Evolutionary conservation across 2,797 vertebrate species (phyloP), one percentile per base, ranked within the genome.

Genomic region (Etheostoma nigrum): DNA sequence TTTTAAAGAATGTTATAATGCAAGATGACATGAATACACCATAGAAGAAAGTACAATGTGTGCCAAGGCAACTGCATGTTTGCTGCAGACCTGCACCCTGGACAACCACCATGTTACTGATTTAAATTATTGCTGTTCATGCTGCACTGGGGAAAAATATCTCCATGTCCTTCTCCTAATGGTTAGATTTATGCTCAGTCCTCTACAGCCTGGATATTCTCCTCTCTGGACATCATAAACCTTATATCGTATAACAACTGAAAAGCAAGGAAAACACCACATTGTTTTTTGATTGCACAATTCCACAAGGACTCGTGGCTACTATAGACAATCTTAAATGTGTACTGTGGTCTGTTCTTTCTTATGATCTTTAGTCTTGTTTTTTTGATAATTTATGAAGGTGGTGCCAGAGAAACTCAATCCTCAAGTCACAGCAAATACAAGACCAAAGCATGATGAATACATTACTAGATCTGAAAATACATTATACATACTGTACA

Each of bases 221-320:
- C 47, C 55, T 63, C 65, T 57, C 23, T 51, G 74, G 67, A 72
- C 74, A 59, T 73, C 57, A 59, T 74, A 21, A 74, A 78, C 65
- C 52, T 62, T 55, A 48, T 48, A 67, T 55, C 25, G 15, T 13
- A 49, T 36, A 57, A 65, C 30, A 59, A 44, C 72, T 45, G 15
- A 25, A 80, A 3, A 36, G 36, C 53, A 47, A 74, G 14, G 18
- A 68, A 61, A 67, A 66, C 48, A 68, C 21, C 11, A 47, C 10
- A 10, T 13, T 30, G 14, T 54, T 52, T 65, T 69, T 42, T 49
- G 42, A 67, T 3, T 11, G 12, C 9, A 58, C 19, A 49, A 33
- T 33, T 16, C 49, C 55, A 14, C 1, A 8, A 71, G 27, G 75
- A 36, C 21, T 64, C 45, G 12, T 53, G 27, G 16, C 33, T 45